These are phyloP conservation scores for Oryctes rhinoceros DNA, from an alignment of 1,140 invertebrate species.

Conservation along the genomic window DNA sequence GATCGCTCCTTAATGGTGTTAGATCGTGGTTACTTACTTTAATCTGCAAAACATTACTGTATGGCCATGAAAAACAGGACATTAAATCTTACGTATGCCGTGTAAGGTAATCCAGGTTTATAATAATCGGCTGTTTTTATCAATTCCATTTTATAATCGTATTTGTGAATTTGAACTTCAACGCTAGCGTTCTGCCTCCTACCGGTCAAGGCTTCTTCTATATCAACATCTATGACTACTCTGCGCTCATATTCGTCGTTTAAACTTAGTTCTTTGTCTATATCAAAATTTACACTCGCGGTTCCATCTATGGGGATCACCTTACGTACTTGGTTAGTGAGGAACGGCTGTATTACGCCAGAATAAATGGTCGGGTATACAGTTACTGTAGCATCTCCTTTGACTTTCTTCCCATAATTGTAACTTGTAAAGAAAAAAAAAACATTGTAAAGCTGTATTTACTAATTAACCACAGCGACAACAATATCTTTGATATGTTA, in stretches of 20 bases:
- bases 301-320: constrained; percentile 83
- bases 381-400: constrained; percentile 79
- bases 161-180: constrained; percentile 78
- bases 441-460: too few relatives aligned
- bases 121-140: constrained; percentile 85
- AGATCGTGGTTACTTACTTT: constrained; percentile 81
- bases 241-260: constrained; percentile 78
- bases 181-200: constrained; percentile 82
- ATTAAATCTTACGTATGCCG: constrained; percentile 72
- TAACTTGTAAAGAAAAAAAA: constrained; percentile 64
- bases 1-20: constrained; percentile 71
- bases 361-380: constrained; percentile 81
- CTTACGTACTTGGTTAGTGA: constrained; percentile 72
- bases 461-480: too few relatives aligned
- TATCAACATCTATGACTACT: constrained; percentile 78
- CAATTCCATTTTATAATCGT: constrained; percentile 84
- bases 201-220: constrained; percentile 83
- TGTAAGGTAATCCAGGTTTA: constrained; percentile 87
- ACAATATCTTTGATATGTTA: too few relatives aligned
- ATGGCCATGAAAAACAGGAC: constrained; percentile 44
- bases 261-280: constrained; percentile 73
- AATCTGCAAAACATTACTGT: constrained; percentile 62
- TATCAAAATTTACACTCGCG: constrained; percentile 78
- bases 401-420: constrained; percentile 84
- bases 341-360: constrained; percentile 80